phyloP scores from a whole-genome alignment of 2,113 vertebrate genomes.

The Irena cyanogastra region DNA sequence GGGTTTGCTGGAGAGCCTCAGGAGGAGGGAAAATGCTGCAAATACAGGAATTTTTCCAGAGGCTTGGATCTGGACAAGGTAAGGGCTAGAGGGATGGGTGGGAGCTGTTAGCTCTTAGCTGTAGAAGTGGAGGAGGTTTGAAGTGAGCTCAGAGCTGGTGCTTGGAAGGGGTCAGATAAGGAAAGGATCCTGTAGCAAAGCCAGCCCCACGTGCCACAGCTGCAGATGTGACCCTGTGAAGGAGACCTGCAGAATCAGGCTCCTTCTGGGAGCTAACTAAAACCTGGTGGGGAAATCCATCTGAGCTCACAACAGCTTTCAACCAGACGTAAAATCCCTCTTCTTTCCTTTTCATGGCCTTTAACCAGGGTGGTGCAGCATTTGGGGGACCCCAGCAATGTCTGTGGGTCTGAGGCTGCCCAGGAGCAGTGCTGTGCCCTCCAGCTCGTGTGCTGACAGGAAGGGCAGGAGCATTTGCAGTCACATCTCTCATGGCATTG shows the following conservation, averaged over 20 bases:
- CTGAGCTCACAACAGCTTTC: neutral
- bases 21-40: neutral
- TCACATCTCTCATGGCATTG: neutral
- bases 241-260: neutral
- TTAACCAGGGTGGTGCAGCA: neutral
- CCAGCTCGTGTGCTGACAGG: neutral
- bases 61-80: neutral
- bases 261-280: neutral
- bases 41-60: neutral
- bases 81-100: neutral
- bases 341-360: neutral
- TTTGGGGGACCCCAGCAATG: neutral
- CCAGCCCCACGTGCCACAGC: neutral
- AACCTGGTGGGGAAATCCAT: neutral
- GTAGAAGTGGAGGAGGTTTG: neutral
- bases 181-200: neutral
- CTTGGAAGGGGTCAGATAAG: neutral
- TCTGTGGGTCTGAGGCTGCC: neutral
- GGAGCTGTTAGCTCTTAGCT: neutral
- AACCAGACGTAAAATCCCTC: neutral
- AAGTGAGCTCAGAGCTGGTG: neutral
- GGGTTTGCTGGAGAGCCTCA: neutral
- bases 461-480: neutral
- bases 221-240: neutral
- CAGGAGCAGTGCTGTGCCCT: neutral